Conservation (phyloP, 2,888 invertebrate genomes). For the Drosophila bunnanda region DNA sequence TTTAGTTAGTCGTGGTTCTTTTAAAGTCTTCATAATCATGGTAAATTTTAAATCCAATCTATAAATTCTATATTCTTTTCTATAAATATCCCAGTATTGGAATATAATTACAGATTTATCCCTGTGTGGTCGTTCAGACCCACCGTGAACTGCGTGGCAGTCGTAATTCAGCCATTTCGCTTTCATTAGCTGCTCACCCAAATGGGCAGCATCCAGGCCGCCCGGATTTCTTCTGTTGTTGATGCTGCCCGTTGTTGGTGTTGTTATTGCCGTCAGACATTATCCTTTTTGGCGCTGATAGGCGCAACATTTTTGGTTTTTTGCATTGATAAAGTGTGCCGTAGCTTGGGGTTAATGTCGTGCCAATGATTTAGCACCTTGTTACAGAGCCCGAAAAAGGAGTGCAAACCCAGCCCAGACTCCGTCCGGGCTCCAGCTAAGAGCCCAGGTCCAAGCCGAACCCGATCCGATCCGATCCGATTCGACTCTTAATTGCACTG, state of each 20-base stretch:
- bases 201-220: slow-evolving; percentile 52
- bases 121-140: neutral
- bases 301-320: slow-evolving; percentile 62
- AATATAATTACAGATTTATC: neutral
- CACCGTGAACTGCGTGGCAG: slow-evolving; percentile 43
- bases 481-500: slow-evolving; percentile 77
- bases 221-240: slow-evolving; percentile 35
- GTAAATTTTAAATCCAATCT: too few species aligned
- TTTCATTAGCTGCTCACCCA: slow-evolving; percentile 69
- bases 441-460: slow-evolving; percentile 30
- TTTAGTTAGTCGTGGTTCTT: neutral
- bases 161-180: slow-evolving; percentile 74
- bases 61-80: too few species aligned
- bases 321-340: slow-evolving; percentile 83
- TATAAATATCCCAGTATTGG: too few species aligned
- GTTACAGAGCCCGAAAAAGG: slow-evolving; percentile 67
- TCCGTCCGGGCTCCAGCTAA: slow-evolving; percentile 20
- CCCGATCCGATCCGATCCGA: slow-evolving; percentile 57
- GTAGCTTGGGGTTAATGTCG: slow-evolving; percentile 84
- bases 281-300: slow-evolving; percentile 74
- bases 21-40: neutral
- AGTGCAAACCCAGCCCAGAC: slow-evolving; percentile 10
- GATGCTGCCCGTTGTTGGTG: slow-evolving; percentile 48
- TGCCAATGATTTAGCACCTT: slow-evolving; percentile 84
- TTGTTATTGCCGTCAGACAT: slow-evolving; percentile 54